Percentiles rank a stretch among this genome's conserved stretches.
These are phyloP conservation scores for Psammodynastes pulverulentus DNA, from an alignment of 2,113 vertebrate species.

Conservation along the genomic window DNA sequence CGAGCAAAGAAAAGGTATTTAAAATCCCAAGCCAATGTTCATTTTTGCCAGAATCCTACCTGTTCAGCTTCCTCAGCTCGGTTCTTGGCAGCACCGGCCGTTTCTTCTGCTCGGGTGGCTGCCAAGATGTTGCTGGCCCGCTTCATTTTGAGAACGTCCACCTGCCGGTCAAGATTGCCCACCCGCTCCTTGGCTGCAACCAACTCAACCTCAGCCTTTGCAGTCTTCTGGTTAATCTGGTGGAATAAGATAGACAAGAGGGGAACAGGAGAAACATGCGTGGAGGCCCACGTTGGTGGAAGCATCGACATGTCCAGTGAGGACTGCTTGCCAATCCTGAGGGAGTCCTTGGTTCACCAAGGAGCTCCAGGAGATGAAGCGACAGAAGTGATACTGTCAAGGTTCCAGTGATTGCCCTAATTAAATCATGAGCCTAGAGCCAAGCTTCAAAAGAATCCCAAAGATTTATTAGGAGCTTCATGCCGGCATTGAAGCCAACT, in stretches of 20 bases:
- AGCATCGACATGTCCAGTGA: not conserved
- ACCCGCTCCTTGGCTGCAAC: constrained; percentile 75
- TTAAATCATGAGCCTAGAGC: too few species aligned
- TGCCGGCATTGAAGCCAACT: too few species aligned
- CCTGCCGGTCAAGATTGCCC: constrained; percentile 73
- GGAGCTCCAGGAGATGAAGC: not conserved
- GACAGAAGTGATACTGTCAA: not conserved
- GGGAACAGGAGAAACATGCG: not conserved
- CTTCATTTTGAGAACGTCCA: constrained; percentile 84
- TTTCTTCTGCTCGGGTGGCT: constrained; percentile 84
- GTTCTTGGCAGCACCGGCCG: constrained; percentile 78
- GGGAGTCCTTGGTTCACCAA: not conserved
- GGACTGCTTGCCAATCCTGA: not conserved
- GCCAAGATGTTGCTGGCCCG: constrained; percentile 88
- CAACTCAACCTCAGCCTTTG: constrained; percentile 76
- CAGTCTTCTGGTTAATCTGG: constrained; percentile 83
- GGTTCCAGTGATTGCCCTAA: too few species aligned
- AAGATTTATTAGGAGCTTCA: too few species aligned
- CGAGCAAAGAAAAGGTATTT: not conserved
- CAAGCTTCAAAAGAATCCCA: too few species aligned
- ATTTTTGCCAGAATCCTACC: constrained; percentile 56
- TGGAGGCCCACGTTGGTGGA: not conserved
- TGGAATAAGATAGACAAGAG: not conserved
- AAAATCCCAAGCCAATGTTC: not conserved
- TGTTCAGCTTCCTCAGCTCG: constrained; percentile 90